These are phyloP conservation scores for Tupiocoris notatus DNA, from an alignment of 2,888 invertebrate genomes.

Conservation along the genomic window DNA sequence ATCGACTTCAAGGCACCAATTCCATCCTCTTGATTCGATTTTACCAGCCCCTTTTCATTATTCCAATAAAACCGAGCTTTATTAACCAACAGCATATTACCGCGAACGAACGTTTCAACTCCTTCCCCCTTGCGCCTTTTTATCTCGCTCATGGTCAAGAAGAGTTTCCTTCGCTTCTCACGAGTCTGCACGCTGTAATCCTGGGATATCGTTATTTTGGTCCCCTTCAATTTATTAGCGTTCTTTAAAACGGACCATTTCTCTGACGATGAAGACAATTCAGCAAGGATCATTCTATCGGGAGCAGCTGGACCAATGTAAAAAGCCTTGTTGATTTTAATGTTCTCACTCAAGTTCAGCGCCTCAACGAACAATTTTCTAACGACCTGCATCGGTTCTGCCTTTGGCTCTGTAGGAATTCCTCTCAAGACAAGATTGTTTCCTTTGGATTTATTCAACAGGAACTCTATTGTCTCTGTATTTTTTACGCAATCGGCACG, in stretches of 20 bases:
- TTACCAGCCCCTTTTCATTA: background rate
- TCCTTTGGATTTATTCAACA: conserved; percentile 7
- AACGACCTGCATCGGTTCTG: background rate
- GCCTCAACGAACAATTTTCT: conserved; percentile 5
- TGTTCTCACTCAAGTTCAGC: background rate
- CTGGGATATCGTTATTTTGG: background rate
- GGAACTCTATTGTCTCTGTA: conserved; percentile 5
- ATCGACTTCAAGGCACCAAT: background rate
- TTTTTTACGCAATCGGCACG: conserved; percentile 1
- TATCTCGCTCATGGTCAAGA: background rate
- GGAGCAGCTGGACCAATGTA: background rate
- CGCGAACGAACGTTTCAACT: background rate
- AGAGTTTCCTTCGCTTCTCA: background rate
- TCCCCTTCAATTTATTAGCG: conserved; percentile 3
- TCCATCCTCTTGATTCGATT: background rate
- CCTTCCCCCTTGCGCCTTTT: background rate
- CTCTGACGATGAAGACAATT: conserved; percentile 1
- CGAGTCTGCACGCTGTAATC: background rate
- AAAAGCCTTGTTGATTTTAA: conserved; percentile 7
- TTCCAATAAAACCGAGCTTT: background rate
- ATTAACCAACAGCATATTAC: background rate
- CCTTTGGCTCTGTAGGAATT: conserved; percentile 1
- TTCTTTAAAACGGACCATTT: conserved; percentile 4
- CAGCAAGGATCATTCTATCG: conserved; percentile 9
- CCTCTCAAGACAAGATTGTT: conserved; percentile 13